A percentile compares a stretch with the other conserved stretches of the same genome.
Evolutionary conservation across 1,140 invertebrate genomes (phyloP).

Genomic region (Centruroides sculpturatus): DNA sequence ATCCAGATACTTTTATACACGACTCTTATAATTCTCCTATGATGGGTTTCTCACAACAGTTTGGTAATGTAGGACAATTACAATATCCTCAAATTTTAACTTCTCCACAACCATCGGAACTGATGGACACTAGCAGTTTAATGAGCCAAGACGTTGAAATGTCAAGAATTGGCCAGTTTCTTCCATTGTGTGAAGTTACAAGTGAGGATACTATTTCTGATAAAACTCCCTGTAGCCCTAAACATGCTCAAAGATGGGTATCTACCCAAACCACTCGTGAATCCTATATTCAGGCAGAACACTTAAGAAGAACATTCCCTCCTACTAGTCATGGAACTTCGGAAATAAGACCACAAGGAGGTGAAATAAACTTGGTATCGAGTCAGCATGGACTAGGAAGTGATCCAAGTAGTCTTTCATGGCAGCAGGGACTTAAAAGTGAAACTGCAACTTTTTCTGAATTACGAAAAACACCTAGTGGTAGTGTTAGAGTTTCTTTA

Average conservation of each 20-base stretch:
- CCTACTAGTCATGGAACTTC: constrained; percentile 13
- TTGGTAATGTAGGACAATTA: too few relatives aligned
- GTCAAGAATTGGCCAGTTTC: too few relatives aligned
- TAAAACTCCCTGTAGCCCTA: not conserved
- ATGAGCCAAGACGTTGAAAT: too few relatives aligned
- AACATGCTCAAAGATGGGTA: constrained; percentile 8
- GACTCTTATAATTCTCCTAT: too few relatives aligned
- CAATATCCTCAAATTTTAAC: too few relatives aligned
- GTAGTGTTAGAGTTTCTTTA: constrained; percentile 48
- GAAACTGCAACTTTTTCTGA: constrained; percentile 16
- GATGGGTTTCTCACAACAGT: too few relatives aligned
- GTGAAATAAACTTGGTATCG: not conserved
- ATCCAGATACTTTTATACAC: not conserved
- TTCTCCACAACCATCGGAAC: too few relatives aligned
- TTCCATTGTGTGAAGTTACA: too few relatives aligned
- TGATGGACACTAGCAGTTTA: too few relatives aligned
- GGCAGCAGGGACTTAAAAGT: constrained; percentile 4
- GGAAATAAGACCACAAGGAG: constrained; percentile 2
- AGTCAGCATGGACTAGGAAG: constrained; percentile 2
- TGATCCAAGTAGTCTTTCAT: constrained; percentile 8
- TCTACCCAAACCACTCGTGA: constrained; percentile 12
- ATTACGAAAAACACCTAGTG: constrained; percentile 31
- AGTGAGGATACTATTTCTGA: too few relatives aligned
- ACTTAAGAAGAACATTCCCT: constrained; percentile 19
- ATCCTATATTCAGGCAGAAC: constrained; percentile 16